Percentiles rank a stretch among this genome's conserved stretches.
Evolutionary conservation across 2,888 invertebrate species (phyloP).

Genomic region (Perithous albicinctus): DNA sequence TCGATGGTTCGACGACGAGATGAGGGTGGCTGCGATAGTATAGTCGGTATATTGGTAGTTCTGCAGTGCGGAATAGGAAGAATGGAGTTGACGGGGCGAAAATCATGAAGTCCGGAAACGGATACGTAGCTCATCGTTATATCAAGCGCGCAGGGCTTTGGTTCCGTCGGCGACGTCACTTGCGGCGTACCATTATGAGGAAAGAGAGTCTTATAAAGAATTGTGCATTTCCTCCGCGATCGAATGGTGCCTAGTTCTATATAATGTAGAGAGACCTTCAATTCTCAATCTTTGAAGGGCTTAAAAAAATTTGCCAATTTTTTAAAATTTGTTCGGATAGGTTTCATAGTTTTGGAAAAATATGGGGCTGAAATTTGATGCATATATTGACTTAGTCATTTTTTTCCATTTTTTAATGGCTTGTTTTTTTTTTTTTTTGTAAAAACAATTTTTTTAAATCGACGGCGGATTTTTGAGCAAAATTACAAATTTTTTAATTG

Average conservation of each 20-base stretch:
- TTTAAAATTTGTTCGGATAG: no score
- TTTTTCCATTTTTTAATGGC: no score
- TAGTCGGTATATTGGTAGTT: constrained; percentile 1
- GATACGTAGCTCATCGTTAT: constrained; percentile 80
- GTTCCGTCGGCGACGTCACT: constrained; percentile 27
- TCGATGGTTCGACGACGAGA: neutral
- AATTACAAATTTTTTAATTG: no score
- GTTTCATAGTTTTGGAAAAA: no score
- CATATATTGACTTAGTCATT: no score
- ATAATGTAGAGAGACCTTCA: neutral
- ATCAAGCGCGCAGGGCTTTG: constrained; percentile 64
- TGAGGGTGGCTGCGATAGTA: neutral
- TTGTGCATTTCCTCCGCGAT: constrained; percentile 22
- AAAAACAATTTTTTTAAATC: neutral
- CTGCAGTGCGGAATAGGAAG: constrained; percentile 67
- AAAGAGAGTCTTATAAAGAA: constrained; percentile 51
- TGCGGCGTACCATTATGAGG: constrained; percentile 1
- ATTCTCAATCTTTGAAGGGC: neutral
- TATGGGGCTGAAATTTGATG: no score
- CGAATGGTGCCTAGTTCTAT: neutral
- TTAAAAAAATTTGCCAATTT: no score
- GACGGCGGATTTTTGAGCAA: no score
- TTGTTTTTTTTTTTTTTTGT: no score
- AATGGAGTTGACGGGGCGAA: constrained; percentile 80
- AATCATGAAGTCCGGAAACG: constrained; percentile 80